phyloP scores from a whole-genome alignment of 2,888 invertebrate genomes.

The Luperina nickerlii region DNA sequence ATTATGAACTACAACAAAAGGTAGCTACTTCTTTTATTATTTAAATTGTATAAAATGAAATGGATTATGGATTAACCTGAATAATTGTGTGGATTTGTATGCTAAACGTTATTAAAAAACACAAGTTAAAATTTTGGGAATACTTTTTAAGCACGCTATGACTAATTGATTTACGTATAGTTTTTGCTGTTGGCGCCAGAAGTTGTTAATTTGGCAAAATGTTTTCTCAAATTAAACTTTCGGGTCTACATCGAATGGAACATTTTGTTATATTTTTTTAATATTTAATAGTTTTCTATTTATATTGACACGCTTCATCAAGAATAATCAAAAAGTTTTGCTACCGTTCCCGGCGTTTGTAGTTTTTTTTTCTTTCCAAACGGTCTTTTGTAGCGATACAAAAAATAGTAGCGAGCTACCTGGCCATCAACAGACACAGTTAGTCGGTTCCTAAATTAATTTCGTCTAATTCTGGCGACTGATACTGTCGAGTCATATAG shows the following conservation, averaged over 20 bases:
- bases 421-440: conserved; percentile 78
- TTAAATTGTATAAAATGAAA: conserved; percentile 25
- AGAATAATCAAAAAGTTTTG: conserved; percentile 83
- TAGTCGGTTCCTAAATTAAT: conserved; percentile 84
- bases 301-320: conserved; percentile 83
- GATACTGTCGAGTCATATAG: conserved; percentile 86
- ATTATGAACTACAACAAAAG: conserved; percentile 59
- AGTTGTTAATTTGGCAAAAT: conserved; percentile 69
- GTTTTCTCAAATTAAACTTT: conserved; percentile 73
- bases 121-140: background rate
- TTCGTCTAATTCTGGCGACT: conserved; percentile 82
- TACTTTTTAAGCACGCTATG: conserved; percentile 42
- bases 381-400: conserved; percentile 73
- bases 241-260: conserved; percentile 72
- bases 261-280: conserved; percentile 73
- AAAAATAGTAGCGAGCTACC: conserved; percentile 78
- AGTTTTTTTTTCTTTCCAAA: conserved; percentile 72
- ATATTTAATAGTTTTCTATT: conserved; percentile 85
- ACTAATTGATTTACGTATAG: conserved; percentile 55
- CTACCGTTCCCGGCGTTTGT: conserved; percentile 85
- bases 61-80: conserved; percentile 1
- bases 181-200: conserved; percentile 82
- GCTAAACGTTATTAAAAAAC: conserved; percentile 4
- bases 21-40: conserved; percentile 40
- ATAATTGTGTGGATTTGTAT: conserved; percentile 13